Evolutionary conservation across 2,797 vertebrate genomes (phyloP).

Genomic region (Bucorvus abyssinicus): DNA sequence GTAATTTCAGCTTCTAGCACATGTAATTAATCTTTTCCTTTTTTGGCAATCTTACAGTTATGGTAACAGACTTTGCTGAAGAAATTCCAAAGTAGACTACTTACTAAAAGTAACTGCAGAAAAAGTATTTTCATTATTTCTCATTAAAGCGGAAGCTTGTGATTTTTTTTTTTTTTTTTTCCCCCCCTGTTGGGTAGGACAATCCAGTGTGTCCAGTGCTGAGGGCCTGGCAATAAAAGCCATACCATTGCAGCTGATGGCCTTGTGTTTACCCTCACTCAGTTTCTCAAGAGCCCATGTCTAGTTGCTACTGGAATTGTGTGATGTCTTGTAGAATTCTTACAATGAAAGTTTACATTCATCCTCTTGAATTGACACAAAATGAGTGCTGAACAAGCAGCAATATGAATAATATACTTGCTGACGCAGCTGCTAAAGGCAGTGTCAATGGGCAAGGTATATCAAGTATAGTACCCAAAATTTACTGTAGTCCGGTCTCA

Average conservation of each 20-base stretch:
- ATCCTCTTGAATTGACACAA: not conserved
- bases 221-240: not conserved
- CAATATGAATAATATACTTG: not conserved
- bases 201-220: not conserved
- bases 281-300: not conserved
- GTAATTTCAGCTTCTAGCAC: not conserved
- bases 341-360: not conserved
- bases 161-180: too few relatives aligned
- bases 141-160: not conserved
- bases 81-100: not conserved
- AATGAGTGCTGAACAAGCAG: not conserved
- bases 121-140: not conserved
- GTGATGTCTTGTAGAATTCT: not conserved
- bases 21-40: not conserved
- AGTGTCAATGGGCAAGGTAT: not conserved
- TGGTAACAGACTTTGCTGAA: not conserved
- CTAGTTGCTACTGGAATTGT: not conserved
- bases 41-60: not conserved
- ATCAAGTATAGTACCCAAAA: not conserved
- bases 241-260: accelerated
- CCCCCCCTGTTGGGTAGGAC: not conserved
- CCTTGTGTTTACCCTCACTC: not conserved
- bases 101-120: not conserved
- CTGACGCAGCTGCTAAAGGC: not conserved
- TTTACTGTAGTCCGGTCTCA: not conserved